phyloP scores from a whole-genome alignment of 2,888 invertebrate species.

The Dynastes grantii region DNA sequence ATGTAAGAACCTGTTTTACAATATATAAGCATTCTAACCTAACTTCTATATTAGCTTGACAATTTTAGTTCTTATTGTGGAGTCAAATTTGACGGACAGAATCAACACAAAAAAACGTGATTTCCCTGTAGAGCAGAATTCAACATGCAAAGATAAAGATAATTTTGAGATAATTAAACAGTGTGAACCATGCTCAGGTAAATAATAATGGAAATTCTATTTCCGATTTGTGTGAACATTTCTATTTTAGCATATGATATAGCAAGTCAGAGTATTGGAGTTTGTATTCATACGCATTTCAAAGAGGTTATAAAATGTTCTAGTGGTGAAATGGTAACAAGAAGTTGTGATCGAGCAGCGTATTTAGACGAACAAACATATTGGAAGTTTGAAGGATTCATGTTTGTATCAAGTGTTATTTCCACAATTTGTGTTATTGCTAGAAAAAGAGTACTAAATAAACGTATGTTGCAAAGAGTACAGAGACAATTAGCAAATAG shows the following conservation, averaged over 20 bases:
- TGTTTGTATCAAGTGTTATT: conserved; percentile 77
- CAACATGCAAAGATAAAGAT: conserved; percentile 84
- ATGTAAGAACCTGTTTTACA: conserved; percentile 74
- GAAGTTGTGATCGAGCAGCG: conserved; percentile 90
- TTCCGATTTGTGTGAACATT: conserved; percentile 1
- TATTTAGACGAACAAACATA: conserved; percentile 89
- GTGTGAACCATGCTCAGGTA: conserved; percentile 90
- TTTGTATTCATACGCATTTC: conserved; percentile 87
- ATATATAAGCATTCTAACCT: conserved; percentile 54
- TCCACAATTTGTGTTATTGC: conserved; percentile 79
- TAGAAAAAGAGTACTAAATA: conserved; percentile 79
- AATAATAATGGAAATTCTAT: background rate
- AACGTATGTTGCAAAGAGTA: conserved; percentile 78
- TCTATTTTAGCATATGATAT: conserved; percentile 82
- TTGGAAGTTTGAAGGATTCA: conserved; percentile 85
- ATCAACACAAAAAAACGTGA: conserved; percentile 73
- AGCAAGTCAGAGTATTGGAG: conserved; percentile 85
- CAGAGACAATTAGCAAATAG: conserved; percentile 82
- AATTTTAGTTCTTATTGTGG: conserved; percentile 85
- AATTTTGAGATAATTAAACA: conserved; percentile 81
- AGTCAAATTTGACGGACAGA: conserved; percentile 81
- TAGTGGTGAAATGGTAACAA: conserved; percentile 85
- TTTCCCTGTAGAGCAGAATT: conserved; percentile 83
- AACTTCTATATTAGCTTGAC: conserved; percentile 78
- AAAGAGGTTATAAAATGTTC: conserved; percentile 88